These are phyloP conservation scores for Lycocerus yunnanus DNA, from an alignment of 2,888 invertebrate species.

Conservation along the genomic window DNA sequence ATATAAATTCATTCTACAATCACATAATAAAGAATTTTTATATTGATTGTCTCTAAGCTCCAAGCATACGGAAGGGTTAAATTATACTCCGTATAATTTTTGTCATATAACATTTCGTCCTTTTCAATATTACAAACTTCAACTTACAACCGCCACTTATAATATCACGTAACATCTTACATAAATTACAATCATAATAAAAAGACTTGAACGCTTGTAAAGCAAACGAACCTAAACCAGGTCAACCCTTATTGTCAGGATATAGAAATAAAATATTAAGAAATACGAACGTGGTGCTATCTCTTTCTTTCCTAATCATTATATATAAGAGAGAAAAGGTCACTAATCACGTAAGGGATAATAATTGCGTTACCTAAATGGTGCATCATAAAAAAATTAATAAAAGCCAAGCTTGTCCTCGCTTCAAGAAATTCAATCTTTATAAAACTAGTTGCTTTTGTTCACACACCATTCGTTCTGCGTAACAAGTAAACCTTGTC, in stretches of 20 bases:
- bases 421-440: constrained; percentile 25
- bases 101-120: not conserved
- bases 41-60: not conserved
- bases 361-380: constrained; percentile 6
- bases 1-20: not conserved
- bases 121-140: constrained; percentile 21
- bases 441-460: constrained; percentile 29
- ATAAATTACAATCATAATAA: constrained; percentile 27
- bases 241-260: constrained; percentile 12
- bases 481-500: constrained; percentile 17
- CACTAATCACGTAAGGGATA: constrained; percentile 5
- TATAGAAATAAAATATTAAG: not conserved
- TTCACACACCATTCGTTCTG: constrained; percentile 16
- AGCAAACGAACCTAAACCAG: constrained; percentile 24
- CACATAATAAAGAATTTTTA: not conserved
- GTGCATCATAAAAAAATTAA: constrained; percentile 23
- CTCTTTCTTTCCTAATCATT: not conserved
- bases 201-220: constrained; percentile 20
- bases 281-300: not conserved
- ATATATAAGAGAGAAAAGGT: not conserved
- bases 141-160: constrained; percentile 29
- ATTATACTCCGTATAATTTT: not conserved
- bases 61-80: not conserved
- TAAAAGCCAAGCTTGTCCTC: constrained; percentile 23
- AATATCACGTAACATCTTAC: constrained; percentile 29